These are phyloP conservation scores for Syrphus vitripennis DNA, from an alignment of 2,888 invertebrate genomes.

Conservation along the genomic window DNA sequence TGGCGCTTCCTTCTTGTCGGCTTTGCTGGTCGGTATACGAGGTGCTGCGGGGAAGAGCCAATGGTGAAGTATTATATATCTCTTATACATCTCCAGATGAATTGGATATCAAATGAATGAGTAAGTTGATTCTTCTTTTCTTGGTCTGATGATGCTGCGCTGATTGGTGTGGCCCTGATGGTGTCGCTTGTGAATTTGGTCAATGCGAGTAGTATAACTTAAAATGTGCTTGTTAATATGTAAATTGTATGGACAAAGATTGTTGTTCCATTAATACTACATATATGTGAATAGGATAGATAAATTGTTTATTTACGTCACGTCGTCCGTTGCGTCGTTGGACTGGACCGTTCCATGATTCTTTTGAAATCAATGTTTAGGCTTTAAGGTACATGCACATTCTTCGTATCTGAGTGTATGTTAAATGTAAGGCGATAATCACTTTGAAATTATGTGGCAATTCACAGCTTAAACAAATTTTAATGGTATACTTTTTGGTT, in stretches of 20 bases:
- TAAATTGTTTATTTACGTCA: conserved; percentile 30
- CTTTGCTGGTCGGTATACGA: too few species aligned
- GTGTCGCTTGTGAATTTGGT: conserved; percentile 35
- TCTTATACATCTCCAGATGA: conserved; percentile 43
- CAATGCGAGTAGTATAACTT: background rate
- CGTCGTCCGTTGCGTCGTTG: background rate
- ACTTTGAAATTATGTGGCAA: conserved; percentile 29
- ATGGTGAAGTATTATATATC: background rate
- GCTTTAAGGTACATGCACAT: background rate
- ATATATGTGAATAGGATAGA: conserved; percentile 11
- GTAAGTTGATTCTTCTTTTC: background rate
- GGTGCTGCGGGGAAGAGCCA: background rate
- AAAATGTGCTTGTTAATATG: conserved; percentile 52
- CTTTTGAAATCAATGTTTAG: conserved; percentile 14
- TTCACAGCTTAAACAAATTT: background rate
- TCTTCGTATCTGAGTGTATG: background rate
- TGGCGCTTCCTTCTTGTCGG: conserved; percentile 60
- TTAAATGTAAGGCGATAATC: conserved; percentile 42
- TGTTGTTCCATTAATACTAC: conserved; percentile 40
- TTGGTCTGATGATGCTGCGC: background rate
- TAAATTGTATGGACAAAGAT: conserved; percentile 65
- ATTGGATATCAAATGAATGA: conserved; percentile 32
- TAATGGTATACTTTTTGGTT: background rate
- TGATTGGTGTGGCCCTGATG: background rate
- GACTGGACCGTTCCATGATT: background rate